Conservation (phyloP, 2,797 vertebrate species). For the Hypotaenidia okinawae region DNA sequence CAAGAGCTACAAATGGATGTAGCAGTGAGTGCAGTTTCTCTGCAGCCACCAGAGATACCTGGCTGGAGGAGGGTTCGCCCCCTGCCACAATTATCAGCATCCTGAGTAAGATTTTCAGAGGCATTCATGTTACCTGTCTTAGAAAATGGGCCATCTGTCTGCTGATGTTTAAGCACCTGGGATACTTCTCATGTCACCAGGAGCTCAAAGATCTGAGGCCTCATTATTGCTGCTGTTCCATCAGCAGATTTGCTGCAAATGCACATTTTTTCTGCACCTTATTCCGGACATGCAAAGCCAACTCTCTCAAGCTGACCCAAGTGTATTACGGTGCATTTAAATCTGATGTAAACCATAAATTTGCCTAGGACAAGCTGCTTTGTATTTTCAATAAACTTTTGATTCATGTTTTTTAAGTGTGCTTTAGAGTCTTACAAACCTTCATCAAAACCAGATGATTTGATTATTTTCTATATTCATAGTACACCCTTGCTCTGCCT, state of each 20-base stretch:
- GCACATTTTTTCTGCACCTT: conserved; percentile 19
- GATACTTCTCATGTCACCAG: conserved; percentile 17
- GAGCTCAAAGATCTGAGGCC: conserved; percentile 24
- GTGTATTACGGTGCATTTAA: conserved; percentile 24
- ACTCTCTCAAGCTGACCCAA: conserved; percentile 27
- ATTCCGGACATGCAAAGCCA: conserved; percentile 4
- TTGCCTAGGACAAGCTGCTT: conserved; percentile 43
- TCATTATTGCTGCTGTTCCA: conserved; percentile 17
- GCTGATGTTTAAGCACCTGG: background rate
- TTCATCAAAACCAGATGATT: conserved; percentile 59
- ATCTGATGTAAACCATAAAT: conserved; percentile 36
- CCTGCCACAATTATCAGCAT: background rate
- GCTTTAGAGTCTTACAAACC: conserved; percentile 41
- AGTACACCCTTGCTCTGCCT: background rate
- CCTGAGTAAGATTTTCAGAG: background rate
- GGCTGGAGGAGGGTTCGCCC: background rate
- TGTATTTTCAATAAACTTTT: conserved; percentile 54
- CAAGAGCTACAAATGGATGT: background rate
- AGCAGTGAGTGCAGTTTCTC: background rate
- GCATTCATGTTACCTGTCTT: background rate
- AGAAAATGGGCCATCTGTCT: background rate
- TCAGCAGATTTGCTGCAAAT: conserved; percentile 10
- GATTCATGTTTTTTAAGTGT: conserved; percentile 33
- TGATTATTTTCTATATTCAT: conserved; percentile 38
- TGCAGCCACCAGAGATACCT: background rate